Evolutionary conservation across 1,140 invertebrate species (phyloP), one percentile per base, ranked within the genome.

Genomic region (Trachelipus rathkii): DNA sequence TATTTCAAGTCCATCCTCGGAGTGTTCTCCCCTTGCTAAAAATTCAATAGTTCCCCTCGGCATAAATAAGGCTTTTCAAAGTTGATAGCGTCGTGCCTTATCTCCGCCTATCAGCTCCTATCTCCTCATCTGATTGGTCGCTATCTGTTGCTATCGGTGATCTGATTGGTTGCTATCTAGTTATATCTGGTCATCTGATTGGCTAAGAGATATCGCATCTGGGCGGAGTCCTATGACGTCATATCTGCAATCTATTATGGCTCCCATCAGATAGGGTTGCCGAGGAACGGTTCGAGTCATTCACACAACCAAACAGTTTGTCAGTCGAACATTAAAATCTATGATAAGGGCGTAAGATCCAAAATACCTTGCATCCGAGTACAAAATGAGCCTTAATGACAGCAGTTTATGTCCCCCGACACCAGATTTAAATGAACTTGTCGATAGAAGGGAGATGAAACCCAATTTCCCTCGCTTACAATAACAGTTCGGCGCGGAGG

Each of bases 191-290:
- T 72, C 78, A 79, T 79, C 78, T 79, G 78, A 79, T 79, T 79
- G 78, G 78, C 76, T 74, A 75, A 79, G 75, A 76, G 78, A 79
- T 79, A 79, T 77, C 75, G 71, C 60, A 15, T 23, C 71, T 66
- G 78, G 78, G 78, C 78, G 78, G 78, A 68, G 78, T 75, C 66
- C 74, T 74, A 74, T 79, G 78, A 79, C 78, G 78, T 79, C 78
- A 79, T 79, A 79, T 79, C 78, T 79, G 78, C 78, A 79, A 79
- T 79, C 78, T 79, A 79, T 79, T 79, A 79, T 79, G 78, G 78
- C 72, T 74, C 66, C 78, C 78, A 79, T 79, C 78, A 77, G 78
- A 79, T 79, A 79, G 71, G 75, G 78, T 79, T 79, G 78, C 78
- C 75, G 78, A 75, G 78, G 74, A 79, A 77, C 78, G 78, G 76